Evolutionary conservation across 1,140 invertebrate species (phyloP).

Genomic region (Ruditapes philippinarum): DNA sequence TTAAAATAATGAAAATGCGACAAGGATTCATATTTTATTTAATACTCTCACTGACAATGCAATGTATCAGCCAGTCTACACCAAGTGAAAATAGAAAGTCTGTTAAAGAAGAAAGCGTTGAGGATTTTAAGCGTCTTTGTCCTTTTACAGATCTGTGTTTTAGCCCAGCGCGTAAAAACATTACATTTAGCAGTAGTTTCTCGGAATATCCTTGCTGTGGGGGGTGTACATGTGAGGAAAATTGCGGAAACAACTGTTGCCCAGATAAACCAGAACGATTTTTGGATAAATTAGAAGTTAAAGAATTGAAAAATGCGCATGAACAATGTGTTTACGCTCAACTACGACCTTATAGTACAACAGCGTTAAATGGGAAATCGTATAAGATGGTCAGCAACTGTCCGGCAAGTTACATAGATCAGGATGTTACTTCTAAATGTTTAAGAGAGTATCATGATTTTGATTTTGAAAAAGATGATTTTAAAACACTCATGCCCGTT

Average conservation of each 20-base stretch:
- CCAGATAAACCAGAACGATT: neutral
- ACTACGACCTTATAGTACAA: neutral
- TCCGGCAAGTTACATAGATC: neutral
- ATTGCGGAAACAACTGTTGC: neutral
- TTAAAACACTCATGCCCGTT: slow-evolving; percentile 4
- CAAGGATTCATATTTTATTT: no score
- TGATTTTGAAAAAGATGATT: neutral
- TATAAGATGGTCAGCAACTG: slow-evolving; percentile 2
- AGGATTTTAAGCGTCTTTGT: neutral
- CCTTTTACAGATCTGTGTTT: slow-evolving; percentile 23
- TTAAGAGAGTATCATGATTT: slow-evolving; percentile 2
- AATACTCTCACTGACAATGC: no score
- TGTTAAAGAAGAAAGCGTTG: neutral
- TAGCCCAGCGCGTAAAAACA: neutral
- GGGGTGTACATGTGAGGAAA: neutral
- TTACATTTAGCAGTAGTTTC: neutral
- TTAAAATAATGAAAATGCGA: no score
- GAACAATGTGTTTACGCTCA: slow-evolving; percentile 32
- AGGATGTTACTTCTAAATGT: neutral
- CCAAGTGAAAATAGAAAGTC: neutral
- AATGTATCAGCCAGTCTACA: no score
- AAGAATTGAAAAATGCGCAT: neutral
- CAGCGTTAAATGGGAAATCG: neutral
- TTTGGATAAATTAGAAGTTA: neutral
- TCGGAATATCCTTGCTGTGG: neutral